phyloP scores from a whole-genome alignment of 2,113 vertebrate genomes.

The Bubalus kerabau region DNA sequence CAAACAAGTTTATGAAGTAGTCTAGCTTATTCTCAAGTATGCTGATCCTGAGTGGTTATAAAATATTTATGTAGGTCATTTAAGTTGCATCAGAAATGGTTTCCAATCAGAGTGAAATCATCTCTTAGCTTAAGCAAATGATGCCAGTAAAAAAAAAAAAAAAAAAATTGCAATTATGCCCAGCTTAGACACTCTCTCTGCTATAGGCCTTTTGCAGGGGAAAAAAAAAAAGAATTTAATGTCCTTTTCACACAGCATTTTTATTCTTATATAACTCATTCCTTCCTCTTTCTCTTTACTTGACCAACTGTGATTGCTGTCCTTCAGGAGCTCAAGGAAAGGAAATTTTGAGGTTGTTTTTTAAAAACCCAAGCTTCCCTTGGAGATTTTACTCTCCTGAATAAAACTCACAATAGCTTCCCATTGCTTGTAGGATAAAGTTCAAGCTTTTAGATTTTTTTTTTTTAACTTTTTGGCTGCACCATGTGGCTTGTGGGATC shows the following conservation, averaged over 20 bases:
- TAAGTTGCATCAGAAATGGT: slow-evolving; percentile 65
- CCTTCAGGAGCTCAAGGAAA: background rate
- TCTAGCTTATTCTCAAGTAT: slow-evolving; percentile 64
- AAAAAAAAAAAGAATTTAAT: background rate
- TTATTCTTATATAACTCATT: background rate
- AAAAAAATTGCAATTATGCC: background rate
- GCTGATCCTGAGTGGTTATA: slow-evolving; percentile 62
- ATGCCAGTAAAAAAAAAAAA: background rate
- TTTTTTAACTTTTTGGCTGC: background rate
- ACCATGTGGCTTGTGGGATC: background rate
- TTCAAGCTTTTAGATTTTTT: background rate
- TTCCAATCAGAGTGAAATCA: slow-evolving; percentile 59
- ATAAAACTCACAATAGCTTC: background rate
- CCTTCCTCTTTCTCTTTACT: background rate
- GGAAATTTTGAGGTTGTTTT: background rate
- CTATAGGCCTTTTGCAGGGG: background rate
- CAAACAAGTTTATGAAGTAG: background rate
- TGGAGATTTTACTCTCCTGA: background rate
- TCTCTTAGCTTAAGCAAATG: slow-evolving; percentile 38
- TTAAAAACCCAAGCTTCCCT: background rate
- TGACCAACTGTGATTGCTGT: background rate
- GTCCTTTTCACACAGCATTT: background rate
- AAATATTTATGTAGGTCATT: slow-evolving; percentile 75
- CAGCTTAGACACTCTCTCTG: background rate
- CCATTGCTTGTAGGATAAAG: background rate